phyloP scores from a whole-genome alignment of 64 coral and sea anemone species.

The Catalaphyllia jardinei region DNA sequence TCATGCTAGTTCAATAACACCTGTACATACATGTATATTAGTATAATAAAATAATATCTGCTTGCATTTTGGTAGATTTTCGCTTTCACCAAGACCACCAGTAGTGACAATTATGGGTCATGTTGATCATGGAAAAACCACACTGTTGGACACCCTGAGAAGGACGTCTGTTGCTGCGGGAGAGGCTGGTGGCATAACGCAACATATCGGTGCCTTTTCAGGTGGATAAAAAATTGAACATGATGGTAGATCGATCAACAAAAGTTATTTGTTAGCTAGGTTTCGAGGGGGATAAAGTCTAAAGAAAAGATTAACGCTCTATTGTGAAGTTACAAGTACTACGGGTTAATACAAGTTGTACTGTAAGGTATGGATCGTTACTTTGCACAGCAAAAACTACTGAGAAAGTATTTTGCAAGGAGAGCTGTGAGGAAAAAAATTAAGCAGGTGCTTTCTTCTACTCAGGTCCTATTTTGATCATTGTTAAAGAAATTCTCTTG shows the following conservation, averaged over 20 bases:
- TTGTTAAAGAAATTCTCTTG: no score
- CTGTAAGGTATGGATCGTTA: no score
- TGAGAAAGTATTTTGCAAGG: no score
- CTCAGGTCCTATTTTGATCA: no score
- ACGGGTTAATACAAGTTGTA: no score
- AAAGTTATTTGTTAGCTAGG: neutral
- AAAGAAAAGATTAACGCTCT: no score
- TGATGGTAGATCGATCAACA: neutral
- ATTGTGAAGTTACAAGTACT: no score
- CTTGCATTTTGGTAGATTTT: neutral
- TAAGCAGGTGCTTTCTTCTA: no score
- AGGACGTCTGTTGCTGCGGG: conserved; percentile 82
- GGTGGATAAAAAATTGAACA: conserved; percentile 30
- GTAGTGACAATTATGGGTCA: conserved; percentile 99
- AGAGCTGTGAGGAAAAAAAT: no score
- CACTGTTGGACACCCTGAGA: conserved; percentile 80
- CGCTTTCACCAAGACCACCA: conserved; percentile 53
- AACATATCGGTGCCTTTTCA: conserved; percentile 99
- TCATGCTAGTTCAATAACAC: no score
- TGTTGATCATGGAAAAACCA: conserved; percentile 98
- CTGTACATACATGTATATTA: no score
- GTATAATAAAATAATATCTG: neutral
- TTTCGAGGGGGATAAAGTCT: neutral
- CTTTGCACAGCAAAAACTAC: no score
- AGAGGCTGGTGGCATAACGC: conserved; percentile 95